phyloP scores from a whole-genome alignment of 2,113 vertebrate genomes.

The Trogon melanurus region DNA sequence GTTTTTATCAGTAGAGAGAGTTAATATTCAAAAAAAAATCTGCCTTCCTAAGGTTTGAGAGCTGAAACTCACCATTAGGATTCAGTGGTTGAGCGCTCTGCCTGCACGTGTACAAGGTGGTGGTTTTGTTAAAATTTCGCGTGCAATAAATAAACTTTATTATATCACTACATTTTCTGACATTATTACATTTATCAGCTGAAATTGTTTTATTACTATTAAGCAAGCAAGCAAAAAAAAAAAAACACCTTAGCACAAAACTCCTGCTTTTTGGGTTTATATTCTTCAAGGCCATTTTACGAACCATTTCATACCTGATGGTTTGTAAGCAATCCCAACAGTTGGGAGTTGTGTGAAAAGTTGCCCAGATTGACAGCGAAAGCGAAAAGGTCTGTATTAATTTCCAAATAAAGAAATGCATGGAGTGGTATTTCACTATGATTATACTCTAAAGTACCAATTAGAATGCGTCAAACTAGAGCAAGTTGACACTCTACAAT shows the following conservation, averaged over 20 bases:
- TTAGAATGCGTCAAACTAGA: constrained; percentile 95
- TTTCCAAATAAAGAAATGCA: constrained; percentile 94
- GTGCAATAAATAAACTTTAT: constrained; percentile 36
- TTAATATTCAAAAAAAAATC: background rate
- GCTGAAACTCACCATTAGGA: background rate
- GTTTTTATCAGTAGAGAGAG: background rate
- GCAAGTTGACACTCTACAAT: constrained; percentile 99
- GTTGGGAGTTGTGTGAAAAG: constrained; percentile 87
- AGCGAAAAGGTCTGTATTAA: constrained; percentile 90
- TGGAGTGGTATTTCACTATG: constrained; percentile 88
- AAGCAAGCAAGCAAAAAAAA: background rate
- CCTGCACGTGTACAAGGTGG: rapidly evolving
- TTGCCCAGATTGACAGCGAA: constrained; percentile 86
- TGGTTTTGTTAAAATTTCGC: background rate
- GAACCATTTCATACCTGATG: constrained; percentile 91
- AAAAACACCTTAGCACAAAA: constrained; percentile 39
- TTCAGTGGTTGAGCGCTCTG: background rate
- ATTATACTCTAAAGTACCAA: constrained; percentile 99
- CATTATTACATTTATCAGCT: constrained; percentile 35
- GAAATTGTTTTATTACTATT: constrained; percentile 50
- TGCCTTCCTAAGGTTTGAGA: background rate
- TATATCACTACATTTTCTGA: background rate
- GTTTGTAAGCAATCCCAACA: constrained; percentile 84
- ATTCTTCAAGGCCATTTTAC: constrained; percentile 80
- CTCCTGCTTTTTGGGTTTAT: constrained; percentile 71